A percentile compares a stretch with the other conserved stretches of the same genome.
Conservation (phyloP, 2,888 invertebrate genomes). For the Mylabris sibirica region DNA sequence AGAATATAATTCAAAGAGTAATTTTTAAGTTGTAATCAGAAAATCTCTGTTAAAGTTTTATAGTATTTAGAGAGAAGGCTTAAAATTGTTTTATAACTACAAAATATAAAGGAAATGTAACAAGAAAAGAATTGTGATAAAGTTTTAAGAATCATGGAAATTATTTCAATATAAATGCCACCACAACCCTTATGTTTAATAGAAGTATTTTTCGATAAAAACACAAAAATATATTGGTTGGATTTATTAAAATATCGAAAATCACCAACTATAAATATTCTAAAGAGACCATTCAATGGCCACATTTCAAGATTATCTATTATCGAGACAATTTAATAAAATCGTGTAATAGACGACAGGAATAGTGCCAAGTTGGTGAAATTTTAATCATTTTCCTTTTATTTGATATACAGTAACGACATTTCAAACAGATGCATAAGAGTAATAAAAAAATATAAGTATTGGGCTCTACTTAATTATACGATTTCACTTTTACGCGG, state of each 20-base stretch:
- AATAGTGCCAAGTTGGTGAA: too few species aligned
- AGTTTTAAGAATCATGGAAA: background rate
- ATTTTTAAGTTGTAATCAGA: background rate
- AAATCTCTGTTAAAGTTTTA: background rate
- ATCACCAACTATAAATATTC: background rate
- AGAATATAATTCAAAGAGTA: background rate
- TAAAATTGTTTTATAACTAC: background rate
- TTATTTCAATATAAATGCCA: background rate
- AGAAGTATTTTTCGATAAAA: background rate
- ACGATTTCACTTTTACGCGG: too few species aligned
- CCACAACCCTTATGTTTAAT: background rate
- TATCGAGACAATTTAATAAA: slow-evolving; percentile 4
- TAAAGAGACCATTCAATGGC: background rate
- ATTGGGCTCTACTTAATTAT: too few species aligned
- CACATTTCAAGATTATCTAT: background rate
- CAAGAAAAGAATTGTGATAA: background rate
- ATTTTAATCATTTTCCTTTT: too few species aligned
- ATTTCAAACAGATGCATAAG: too few species aligned
- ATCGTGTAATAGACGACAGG: background rate
- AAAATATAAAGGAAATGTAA: background rate
- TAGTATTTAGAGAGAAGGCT: background rate
- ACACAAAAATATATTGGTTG: background rate
- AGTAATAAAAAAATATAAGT: too few species aligned
- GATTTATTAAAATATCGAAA: background rate
- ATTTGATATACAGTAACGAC: too few species aligned